A percentile compares a stretch with the other conserved stretches of the same genome.
phyloP scores from a whole-genome alignment of 2,888 invertebrate genomes.

The Xanthorhoe designata region DNA sequence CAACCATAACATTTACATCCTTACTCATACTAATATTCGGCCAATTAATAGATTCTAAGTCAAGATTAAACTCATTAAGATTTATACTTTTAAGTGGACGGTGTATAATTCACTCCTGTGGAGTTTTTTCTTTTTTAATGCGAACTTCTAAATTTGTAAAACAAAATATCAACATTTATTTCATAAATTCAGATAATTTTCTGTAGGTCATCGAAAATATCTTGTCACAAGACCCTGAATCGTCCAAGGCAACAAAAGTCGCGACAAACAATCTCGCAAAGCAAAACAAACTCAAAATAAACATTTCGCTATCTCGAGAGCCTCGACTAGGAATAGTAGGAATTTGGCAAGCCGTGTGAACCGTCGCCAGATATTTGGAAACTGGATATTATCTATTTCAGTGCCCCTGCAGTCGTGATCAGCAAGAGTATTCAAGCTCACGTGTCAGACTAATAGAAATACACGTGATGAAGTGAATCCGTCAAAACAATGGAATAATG shows the following conservation, averaged over 20 bases:
- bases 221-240: neutral
- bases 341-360: constrained; percentile 63
- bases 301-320: constrained; percentile 44
- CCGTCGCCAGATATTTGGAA: constrained; percentile 57
- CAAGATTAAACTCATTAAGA: too few species aligned
- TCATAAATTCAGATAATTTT: too few species aligned
- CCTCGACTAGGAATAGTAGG: constrained; percentile 48
- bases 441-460: neutral
- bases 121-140: too few species aligned
- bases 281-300: constrained; percentile 32
- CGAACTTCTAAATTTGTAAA: too few species aligned
- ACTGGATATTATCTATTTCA: constrained; percentile 55
- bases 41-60: too few species aligned
- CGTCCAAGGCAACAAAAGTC: constrained; percentile 6
- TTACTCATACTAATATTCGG: too few species aligned
- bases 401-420: constrained; percentile 11
- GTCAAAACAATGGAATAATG: too few species aligned
- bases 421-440: neutral
- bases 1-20: too few species aligned
- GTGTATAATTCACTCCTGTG: too few species aligned
- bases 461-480: neutral
- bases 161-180: too few species aligned
- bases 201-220: too few species aligned
- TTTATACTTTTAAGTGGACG: too few species aligned
- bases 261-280: constrained; percentile 4